phyloP scores from a whole-genome alignment of 2,888 invertebrate species.

The Chloromyia formosa region DNA sequence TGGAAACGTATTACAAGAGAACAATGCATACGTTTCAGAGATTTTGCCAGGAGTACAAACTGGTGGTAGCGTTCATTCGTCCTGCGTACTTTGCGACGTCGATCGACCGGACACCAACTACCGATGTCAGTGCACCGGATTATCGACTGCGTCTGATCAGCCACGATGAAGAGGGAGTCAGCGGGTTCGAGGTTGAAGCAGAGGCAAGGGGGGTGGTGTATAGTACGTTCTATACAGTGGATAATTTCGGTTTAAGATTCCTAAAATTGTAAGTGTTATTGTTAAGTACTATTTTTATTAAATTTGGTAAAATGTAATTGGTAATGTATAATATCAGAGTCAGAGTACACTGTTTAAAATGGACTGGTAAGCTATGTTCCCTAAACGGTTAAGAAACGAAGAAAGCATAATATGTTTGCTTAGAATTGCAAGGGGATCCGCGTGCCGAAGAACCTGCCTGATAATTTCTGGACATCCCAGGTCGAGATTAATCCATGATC shows the following conservation, averaged over 20 bases:
- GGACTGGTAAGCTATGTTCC: no score
- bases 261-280: not conserved
- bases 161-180: not conserved
- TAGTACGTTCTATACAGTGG: constrained; percentile 5
- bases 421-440: no score
- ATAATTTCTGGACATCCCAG: no score
- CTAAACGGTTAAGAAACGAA: no score
- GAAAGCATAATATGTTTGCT: no score
- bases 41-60: constrained; percentile 53
- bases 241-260: constrained; percentile 22
- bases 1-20: constrained; percentile 54
- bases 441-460: no score
- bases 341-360: no score
- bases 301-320: no score
- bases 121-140: constrained; percentile 6
- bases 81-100: constrained; percentile 51
- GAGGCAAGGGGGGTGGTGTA: not conserved
- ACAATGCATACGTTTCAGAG: constrained; percentile 50
- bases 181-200: constrained; percentile 6
- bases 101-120: not conserved
- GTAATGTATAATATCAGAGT: no score
- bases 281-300: no score
- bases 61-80: constrained; percentile 54
- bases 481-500: no score
- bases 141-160: constrained; percentile 12